Evolutionary conservation across 2,888 invertebrate species (phyloP).

Genomic region (Coelopa pilipes): DNA sequence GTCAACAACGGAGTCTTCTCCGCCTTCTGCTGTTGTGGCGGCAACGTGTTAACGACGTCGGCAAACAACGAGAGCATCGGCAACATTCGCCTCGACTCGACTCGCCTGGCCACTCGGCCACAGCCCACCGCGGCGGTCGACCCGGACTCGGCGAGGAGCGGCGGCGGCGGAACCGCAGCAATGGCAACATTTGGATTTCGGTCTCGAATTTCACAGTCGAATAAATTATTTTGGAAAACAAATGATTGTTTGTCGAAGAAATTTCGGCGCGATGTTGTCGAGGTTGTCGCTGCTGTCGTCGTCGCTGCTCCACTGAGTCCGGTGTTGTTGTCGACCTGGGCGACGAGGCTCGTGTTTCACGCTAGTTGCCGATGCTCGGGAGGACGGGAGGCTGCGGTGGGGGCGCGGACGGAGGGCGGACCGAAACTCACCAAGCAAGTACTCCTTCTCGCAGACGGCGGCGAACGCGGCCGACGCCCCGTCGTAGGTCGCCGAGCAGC

Average conservation of each 20-base stretch:
- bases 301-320: neutral
- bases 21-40: neutral
- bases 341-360: constrained; percentile 17
- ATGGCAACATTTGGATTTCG: constrained; percentile 22
- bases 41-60: constrained; percentile 30
- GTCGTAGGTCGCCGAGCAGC: constrained; percentile 53
- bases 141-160: too few relatives aligned
- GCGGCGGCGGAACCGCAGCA: too few relatives aligned
- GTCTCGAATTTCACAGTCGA: constrained; percentile 57
- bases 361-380: neutral
- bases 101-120: neutral
- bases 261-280: constrained; percentile 26
- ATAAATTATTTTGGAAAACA: constrained; percentile 38
- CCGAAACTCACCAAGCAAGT: constrained; percentile 63
- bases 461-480: constrained; percentile 48
- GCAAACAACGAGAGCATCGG: constrained; percentile 27
- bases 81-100: constrained; percentile 13
- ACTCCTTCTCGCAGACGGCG: constrained; percentile 62
- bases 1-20: neutral
- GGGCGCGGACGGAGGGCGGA: neutral
- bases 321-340: too few relatives aligned
- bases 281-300: neutral
- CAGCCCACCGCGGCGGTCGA: too few relatives aligned
- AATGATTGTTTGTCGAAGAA: constrained; percentile 26
- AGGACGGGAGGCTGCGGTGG: neutral